Conservation (phyloP, 2,797 vertebrate species). For the Capromys pilorides region DNA sequence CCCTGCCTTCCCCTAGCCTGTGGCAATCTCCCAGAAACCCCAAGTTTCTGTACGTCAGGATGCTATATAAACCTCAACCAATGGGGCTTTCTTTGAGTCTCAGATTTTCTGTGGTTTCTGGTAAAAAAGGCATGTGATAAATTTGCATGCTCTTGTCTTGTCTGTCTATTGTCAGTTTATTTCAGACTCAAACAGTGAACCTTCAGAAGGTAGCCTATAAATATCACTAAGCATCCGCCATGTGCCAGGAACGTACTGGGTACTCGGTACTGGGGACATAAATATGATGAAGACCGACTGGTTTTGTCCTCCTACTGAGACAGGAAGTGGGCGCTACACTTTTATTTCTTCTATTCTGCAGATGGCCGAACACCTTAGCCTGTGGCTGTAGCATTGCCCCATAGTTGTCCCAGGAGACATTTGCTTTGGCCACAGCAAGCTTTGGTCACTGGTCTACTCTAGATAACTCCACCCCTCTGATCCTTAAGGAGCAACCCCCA, state of each 20-base stretch:
- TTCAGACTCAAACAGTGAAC: not conserved
- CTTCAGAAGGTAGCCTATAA: not conserved
- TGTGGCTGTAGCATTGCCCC: not conserved
- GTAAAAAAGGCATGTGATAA: not conserved
- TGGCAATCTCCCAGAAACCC: not conserved
- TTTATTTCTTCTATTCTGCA: not conserved
- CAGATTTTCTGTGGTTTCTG: not conserved
- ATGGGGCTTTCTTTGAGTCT: not conserved
- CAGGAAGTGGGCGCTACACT: not conserved
- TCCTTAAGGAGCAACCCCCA: not conserved
- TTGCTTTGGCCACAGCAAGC: not conserved
- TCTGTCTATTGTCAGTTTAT: not conserved
- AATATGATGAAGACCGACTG: not conserved
- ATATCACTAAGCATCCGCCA: not conserved
- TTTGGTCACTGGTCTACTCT: not conserved
- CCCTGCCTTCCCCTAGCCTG: not conserved
- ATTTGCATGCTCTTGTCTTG: not conserved
- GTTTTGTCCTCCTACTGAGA: not conserved
- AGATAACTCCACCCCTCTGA: not conserved
- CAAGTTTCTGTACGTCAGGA: not conserved
- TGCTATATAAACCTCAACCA: not conserved
- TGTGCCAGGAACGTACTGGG: not conserved
- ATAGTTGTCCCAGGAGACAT: not conserved
- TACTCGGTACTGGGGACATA: not conserved
- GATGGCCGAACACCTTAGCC: not conserved